Evolutionary conservation across 2,113 vertebrate genomes (phyloP), one percentile per base, ranked within the genome.

Genomic region (Perca fluviatilis): DNA sequence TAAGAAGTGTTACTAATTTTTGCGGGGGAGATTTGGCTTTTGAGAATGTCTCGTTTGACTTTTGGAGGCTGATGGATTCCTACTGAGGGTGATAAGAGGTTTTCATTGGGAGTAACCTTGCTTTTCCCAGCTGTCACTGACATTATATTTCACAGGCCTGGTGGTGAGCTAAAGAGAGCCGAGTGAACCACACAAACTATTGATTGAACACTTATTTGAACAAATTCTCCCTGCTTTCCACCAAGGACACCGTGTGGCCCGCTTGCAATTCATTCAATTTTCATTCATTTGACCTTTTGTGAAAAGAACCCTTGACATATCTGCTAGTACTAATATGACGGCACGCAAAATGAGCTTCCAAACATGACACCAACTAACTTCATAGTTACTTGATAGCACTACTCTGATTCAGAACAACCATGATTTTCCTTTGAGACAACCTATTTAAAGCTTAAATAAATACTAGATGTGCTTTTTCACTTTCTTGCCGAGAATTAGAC

Each of bases 71-170:
- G 76, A 49, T 25, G 53, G 66, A 72, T 53, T 83, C 47, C 27
- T 6, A 7, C 56, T 63, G 36, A 13, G 43, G 57, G 46, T 46
- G 87, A 87, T 80, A 84, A 88, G 46, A 78, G 46, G 67, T 47
- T 62, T 53, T 56, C 80, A 30, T 67, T 86, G 90, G 83, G 83
- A 88, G 49, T 61, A 58, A 74, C 84, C 86, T 89, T 76, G 82
- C 53, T 85, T 73, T 62, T 54, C 15, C 57, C 93, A 90, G 80
- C 86, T 94, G 93, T 70, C 84, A 58, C 27, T 80, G 46, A 80
- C 57, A 36, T 73, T 33, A 23, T 50, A 21, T 68, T 74, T 82
- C 86, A 81, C 89, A 85, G 64, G 54, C n/a, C 57, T 36, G 63
- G 3, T 63, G 58, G 18, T 58, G 25, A 78, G 40, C 77, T 60